Base-by-base conservation (phyloP, 2,888 invertebrate species). In the Sycophila texana region DNA sequence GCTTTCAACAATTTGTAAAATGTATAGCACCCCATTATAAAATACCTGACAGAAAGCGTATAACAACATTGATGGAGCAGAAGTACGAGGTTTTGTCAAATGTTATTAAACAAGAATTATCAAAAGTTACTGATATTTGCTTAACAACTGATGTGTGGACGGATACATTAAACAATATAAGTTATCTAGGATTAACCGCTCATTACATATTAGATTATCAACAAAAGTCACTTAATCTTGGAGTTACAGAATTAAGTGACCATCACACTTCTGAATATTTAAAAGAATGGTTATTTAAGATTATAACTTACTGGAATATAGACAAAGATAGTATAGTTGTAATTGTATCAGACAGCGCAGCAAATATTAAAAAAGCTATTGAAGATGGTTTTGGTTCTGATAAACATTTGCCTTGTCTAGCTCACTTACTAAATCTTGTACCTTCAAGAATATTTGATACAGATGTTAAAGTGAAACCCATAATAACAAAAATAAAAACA, bases 361-460 rank as follows among this genome's bases (percentile, higher is more conserved):
- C 66, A 2, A 66, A 66, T 26, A 66, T 66, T 16, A 66, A 53
- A 66, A 66, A 66, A 51, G 53, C 66, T 10, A 13, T 61, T 5
- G 30, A 61, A 18, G 66, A 67, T 12, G 51, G 51, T 13, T 67
- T 51, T 53, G 66, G 66, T 16, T 16, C 51, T 22, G 66, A 67
- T 18, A 12, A 13, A 18, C 22, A 12, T 58, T 58, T 58, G 57
- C 13, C 7, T 67, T 5, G n/a, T n/a, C n/a, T n/a, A n/a, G 66
- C 53, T 7, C 53, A 67, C 2, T 51, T 22, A 2, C 51, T 67
- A 22, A 67, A 67, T 53, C 22, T 67, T 2, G 51, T 67, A 16
- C 66, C 66, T 13, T 22, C 22, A 49, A 12, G 1, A 20, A 4
- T 67, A 5, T 20, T 67, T 10, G 5, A 0, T 20, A 51, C 66